Base-by-base conservation (phyloP, 2,113 vertebrate species). In the Seriola rivoliana region DNA sequence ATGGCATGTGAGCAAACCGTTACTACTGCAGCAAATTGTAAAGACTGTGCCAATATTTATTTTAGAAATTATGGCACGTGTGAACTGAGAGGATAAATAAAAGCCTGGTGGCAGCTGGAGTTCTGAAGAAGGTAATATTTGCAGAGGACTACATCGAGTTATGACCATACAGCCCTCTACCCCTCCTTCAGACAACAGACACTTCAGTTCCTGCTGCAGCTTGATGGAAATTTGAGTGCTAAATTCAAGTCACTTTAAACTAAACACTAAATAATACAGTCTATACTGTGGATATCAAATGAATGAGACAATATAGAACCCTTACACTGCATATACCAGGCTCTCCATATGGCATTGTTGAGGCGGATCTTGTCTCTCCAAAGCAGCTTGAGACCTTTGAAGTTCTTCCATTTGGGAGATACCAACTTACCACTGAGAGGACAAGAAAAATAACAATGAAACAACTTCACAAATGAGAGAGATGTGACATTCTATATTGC, bases 281-380 rank as follows among this genome's bases (percentile, higher is more conserved):
- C 34, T n/a, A 46, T 16, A 63, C 40, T 70, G 10, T 58, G n/a
- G 4, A 62, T 40, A 46, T 2, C 14, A 71, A 55, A 62, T 38
- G 12, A 55, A 67, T 6, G 0, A 59, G 23, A 29, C 29, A 29
- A 29, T 29, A 29, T 29, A 29, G 29, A 29, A 29, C 42, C 93
- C 98, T 97, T 95, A 99, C 98, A 99, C 79, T 99, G 98, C 92
- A 99, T 99, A 82, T 99, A 99, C 98, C 98, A 99, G 5, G 98
- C 98, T 92, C 98, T 96, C 98, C 98, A 99, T 95, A 99, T 99
- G 91, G 98, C 98, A 19, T 99, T 99, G 93, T 99, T 99, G 85
- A 99, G 97, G 67, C 98, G 97, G 90, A 99, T 99, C 95, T 99
- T 99, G 93, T 99, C 98, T 91, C 98, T 96, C 97, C 98, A 99